A percentile compares a stretch with the other conserved stretches of the same genome.
Evolutionary conservation across 92 coral and sea anemone species (phyloP).

Genomic region (Siderastrea radians): DNA sequence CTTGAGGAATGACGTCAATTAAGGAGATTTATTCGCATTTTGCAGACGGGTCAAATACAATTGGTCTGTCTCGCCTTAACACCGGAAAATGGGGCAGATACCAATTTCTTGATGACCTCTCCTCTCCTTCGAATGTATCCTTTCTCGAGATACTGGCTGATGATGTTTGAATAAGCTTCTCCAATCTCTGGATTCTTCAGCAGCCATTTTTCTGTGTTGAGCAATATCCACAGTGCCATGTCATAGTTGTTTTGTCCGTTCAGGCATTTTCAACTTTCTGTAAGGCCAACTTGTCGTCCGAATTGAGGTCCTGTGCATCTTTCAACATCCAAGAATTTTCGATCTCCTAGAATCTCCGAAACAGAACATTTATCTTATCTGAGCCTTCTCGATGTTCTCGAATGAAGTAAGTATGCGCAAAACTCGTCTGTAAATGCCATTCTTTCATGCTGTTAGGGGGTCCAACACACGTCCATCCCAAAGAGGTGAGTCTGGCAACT

Average conservation of each 20-base stretch:
- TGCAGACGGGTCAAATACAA: constrained; percentile 81
- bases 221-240: constrained; percentile 54
- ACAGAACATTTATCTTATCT: constrained; percentile 35
- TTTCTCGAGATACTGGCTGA: constrained; percentile 59
- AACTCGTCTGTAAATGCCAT: constrained; percentile 31
- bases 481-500: constrained; percentile 60
- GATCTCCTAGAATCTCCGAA: constrained; percentile 69
- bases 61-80: constrained; percentile 58
- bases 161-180: constrained; percentile 43
- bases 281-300: constrained; percentile 47
- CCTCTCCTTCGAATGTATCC: constrained; percentile 54
- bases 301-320: constrained; percentile 10
- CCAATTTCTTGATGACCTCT: constrained; percentile 36
- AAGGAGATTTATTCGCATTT: constrained; percentile 64
- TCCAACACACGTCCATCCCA: constrained; percentile 76
- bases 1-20: constrained; percentile 66
- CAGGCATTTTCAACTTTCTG: constrained; percentile 30
- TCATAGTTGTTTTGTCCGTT: constrained; percentile 73
- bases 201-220: constrained; percentile 74
- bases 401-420: constrained; percentile 37
- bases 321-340: constrained; percentile 29
- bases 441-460: neutral
- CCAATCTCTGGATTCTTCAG: constrained; percentile 48
- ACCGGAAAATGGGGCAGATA: constrained; percentile 80
- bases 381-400: constrained; percentile 6